Percentiles rank a stretch among this genome's conserved stretches.
These are phyloP conservation scores for Lissonota sp. DNA, from an alignment of 2,888 invertebrate species.

Conservation along the genomic window DNA sequence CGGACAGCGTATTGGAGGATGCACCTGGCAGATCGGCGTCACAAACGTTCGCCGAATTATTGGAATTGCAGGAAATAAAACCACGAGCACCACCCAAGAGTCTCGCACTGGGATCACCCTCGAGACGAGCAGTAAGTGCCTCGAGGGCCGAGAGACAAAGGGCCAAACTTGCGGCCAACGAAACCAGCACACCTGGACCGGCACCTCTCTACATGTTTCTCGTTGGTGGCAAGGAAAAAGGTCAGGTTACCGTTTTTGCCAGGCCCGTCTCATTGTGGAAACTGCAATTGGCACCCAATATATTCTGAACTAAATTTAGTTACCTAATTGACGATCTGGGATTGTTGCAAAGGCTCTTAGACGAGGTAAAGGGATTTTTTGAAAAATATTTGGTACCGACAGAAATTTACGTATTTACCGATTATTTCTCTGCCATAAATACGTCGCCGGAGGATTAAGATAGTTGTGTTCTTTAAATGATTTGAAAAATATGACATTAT, in stretches of 20 bases:
- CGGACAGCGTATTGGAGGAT: constrained; percentile 87
- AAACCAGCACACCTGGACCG: constrained; percentile 82
- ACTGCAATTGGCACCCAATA: constrained; percentile 86
- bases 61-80: constrained; percentile 80
- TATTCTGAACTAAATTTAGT: constrained; percentile 74
- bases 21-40: constrained; percentile 82
- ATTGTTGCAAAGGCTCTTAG: too few relatives aligned
- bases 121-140: constrained; percentile 86
- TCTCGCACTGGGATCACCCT: constrained; percentile 83
- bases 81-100: constrained; percentile 84
- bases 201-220: constrained; percentile 88
- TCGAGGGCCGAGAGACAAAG: constrained; percentile 85
- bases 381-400: too few relatives aligned
- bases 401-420: too few relatives aligned
- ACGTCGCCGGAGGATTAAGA: too few relatives aligned
- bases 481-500: too few relatives aligned
- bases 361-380: too few relatives aligned
- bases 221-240: constrained; percentile 92
- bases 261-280: constrained; percentile 93
- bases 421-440: too few relatives aligned
- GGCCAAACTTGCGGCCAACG: constrained; percentile 78
- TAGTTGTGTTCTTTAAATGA: too few relatives aligned
- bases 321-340: too few relatives aligned
- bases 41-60: constrained; percentile 79
- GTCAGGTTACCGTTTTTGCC: constrained; percentile 90